Evolutionary conservation across 2,113 vertebrate species (phyloP).

Genomic region (Pao palembangensis): DNA sequence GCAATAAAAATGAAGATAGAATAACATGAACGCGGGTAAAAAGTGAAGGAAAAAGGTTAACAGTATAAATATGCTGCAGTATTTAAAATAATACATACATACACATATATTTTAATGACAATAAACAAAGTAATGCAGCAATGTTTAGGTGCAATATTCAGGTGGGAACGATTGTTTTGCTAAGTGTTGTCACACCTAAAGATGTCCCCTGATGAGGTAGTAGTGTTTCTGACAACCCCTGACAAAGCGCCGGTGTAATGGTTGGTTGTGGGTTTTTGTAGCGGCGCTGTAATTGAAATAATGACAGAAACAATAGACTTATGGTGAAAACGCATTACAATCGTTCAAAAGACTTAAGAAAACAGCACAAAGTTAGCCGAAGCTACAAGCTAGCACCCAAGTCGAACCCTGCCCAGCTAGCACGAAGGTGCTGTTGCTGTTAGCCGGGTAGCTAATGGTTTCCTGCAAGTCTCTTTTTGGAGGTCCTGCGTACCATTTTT

Average conservation of each 20-base stretch:
- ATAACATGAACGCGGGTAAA: no score
- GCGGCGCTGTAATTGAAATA: not conserved
- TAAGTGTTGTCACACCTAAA: constrained; percentile 53
- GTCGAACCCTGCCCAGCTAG: constrained; percentile 32
- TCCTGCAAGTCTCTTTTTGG: constrained; percentile 17
- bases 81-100: no score
- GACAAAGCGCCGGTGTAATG: constrained; percentile 29
- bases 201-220: constrained; percentile 48
- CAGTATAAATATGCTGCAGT: no score
- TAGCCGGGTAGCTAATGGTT: constrained; percentile 50
- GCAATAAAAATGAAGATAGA: no score
- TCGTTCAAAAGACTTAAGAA: not conserved
- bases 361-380: constrained; percentile 20
- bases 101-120: no score
- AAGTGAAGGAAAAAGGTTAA: no score
- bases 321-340: not conserved
- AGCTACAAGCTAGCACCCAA: constrained; percentile 9
- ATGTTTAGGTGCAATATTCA: no score
- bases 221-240: constrained; percentile 28
- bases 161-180: constrained; percentile 39
- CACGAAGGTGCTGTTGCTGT: constrained; percentile 15
- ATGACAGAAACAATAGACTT: not conserved
- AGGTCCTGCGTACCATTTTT: not conserved
- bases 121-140: no score
- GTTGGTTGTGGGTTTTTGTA: constrained; percentile 5